Percentiles rank a stretch among this genome's conserved stretches.
Evolutionary conservation across 2,888 invertebrate species (phyloP).

Genomic region (Heliconius ismenius): DNA sequence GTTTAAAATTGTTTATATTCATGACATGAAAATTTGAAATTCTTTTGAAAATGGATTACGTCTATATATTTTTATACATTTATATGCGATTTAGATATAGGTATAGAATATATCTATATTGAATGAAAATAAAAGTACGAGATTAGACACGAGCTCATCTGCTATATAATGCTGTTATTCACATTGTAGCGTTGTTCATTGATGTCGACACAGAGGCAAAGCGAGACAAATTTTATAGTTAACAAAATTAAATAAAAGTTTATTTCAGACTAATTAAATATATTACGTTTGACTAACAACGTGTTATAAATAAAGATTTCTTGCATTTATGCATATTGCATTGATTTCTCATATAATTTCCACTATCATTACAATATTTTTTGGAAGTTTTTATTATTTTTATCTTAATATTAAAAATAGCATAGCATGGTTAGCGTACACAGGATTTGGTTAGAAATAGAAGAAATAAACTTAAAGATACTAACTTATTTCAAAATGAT

Average conservation of each 20-base stretch:
- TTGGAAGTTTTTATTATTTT: too few relatives aligned
- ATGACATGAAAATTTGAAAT: too few relatives aligned
- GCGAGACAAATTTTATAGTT: neutral
- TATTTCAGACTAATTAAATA: neutral
- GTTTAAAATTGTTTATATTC: neutral
- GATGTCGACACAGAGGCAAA: constrained; percentile 33
- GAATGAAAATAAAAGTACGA: constrained; percentile 27
- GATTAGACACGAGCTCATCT: constrained; percentile 32
- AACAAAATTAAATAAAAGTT: neutral
- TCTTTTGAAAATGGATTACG: too few relatives aligned
- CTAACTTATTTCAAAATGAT: neutral
- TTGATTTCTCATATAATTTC: too few relatives aligned
- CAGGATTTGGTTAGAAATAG: too few relatives aligned
- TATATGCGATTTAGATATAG: neutral
- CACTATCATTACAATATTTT: too few relatives aligned
- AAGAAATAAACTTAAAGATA: too few relatives aligned
- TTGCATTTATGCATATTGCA: too few relatives aligned
- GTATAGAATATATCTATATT: neutral
- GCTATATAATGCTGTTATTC: constrained; percentile 39
- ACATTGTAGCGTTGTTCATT: constrained; percentile 35
- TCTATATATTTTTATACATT: neutral
- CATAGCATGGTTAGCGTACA: too few relatives aligned
- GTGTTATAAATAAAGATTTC: neutral
- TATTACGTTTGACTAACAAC: neutral
- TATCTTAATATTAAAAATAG: too few relatives aligned